Conservation (phyloP, 2,113 vertebrate species). For the Pelodiscus sinensis region DNA sequence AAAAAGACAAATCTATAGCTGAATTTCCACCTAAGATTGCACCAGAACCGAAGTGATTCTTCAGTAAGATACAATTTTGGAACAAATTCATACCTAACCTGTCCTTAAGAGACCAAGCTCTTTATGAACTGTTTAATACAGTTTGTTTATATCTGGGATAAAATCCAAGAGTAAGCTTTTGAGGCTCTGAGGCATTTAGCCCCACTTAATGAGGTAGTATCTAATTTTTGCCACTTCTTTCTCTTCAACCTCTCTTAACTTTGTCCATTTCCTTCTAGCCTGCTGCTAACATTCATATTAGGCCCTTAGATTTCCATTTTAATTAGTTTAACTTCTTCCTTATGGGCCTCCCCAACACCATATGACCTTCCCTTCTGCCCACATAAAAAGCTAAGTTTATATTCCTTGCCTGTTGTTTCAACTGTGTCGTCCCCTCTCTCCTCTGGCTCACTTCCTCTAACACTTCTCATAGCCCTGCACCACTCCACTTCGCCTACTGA, state of each 20-base stretch:
- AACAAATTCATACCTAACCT: conserved; percentile 11
- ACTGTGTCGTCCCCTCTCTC: neutral
- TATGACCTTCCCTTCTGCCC: accelerated
- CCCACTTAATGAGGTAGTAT: neutral
- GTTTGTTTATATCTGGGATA: neutral
- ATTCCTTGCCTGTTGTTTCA: accelerated
- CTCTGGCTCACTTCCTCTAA: neutral
- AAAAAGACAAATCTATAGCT: conserved; percentile 21
- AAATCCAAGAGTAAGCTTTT: neutral
- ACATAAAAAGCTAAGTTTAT: accelerated
- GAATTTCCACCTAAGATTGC: conserved; percentile 14
- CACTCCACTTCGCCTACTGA: neutral
- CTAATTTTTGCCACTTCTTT: neutral
- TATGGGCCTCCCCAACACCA: accelerated
- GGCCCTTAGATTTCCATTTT: neutral
- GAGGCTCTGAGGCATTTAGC: neutral
- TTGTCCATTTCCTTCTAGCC: neutral
- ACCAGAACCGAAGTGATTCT: neutral
- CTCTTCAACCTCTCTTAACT: neutral
- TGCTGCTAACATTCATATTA: neutral
- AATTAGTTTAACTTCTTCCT: neutral
- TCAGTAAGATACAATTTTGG: neutral
- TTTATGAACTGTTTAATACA: conserved; percentile 23
- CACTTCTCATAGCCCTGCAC: accelerated
- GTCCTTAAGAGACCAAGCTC: neutral